Evolutionary conservation across 2,888 invertebrate species (phyloP), one percentile per base, ranked within the genome.

Genomic region (Leucophenga montana): DNA sequence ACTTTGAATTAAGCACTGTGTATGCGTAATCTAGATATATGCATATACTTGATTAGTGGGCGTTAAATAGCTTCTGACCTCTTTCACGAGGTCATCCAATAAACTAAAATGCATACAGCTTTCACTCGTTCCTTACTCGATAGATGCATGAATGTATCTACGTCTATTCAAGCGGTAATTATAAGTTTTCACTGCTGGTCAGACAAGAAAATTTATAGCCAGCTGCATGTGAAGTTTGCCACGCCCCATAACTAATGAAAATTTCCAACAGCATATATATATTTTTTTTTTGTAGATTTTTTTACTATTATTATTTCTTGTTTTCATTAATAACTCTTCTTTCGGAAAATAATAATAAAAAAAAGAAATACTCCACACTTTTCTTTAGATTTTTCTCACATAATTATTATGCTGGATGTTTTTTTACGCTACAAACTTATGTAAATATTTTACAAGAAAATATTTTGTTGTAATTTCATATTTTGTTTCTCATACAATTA

Each of bases 131-230:
- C 27, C 3, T 27, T 39, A 8, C 8, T 39, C 8, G 3, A 8
- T 11, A 39, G 39, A 39, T 8, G 39, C 11, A 5, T 39, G 9
- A 8, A 39, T 39, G 39, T 27, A 27, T 27, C 27, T 27, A 27
- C 27, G 27, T 8, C 9, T 8, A 39, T 39, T 39, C 5, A 11
- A 39, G 18, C 48, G 18, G 20, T 64, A 64, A 64, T 64, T 64
- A 64, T 18, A 46, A 64, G 62, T 64, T 64, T 64, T 64, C 62
- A 64, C 62, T 48, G 62, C n/a, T 27, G 27, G 22, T 20, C 14
- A 64, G 46, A 33, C n/a, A 64, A 22, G 9, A 57, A 57, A 22
- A 11, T n/a, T 27, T 22, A 57, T 27, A 33, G 39, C 9, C 59
- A 59, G 59, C 59, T 59, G 33, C 33, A 59, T 59, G 16, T 33